phyloP scores from a whole-genome alignment of 2,113 vertebrate species.

The Heterochromis multidens region DNA sequence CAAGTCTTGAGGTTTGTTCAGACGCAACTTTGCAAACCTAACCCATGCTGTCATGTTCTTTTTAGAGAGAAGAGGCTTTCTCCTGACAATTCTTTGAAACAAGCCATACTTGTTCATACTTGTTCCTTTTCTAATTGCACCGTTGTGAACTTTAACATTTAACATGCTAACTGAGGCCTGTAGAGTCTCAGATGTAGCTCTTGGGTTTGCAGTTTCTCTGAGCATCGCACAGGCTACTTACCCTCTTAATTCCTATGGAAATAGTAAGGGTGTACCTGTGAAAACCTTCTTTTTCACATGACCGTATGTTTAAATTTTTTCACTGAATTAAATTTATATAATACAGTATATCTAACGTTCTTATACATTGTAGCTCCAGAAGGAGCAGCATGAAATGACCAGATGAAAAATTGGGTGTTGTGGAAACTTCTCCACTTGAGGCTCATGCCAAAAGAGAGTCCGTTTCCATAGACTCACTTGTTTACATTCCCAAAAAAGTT shows the following conservation, averaged over 20 bases:
- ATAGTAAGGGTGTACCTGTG: no score
- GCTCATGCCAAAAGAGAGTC: background rate
- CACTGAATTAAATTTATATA: no score
- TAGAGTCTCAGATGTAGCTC: background rate
- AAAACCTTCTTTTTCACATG: no score
- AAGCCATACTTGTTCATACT: background rate
- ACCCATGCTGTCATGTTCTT: background rate
- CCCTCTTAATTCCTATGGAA: no score
- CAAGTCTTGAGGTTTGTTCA: background rate
- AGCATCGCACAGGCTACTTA: no score
- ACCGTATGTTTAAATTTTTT: no score
- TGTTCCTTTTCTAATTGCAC: rapidly evolving
- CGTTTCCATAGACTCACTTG: background rate
- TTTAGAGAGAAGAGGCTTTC: background rate
- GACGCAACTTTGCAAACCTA: background rate
- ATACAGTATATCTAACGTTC: no score
- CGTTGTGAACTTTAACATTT: background rate
- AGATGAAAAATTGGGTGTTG: background rate
- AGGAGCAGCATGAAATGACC: background rate
- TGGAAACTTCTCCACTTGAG: background rate
- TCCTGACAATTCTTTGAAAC: background rate
- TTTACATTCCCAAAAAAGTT: background rate
- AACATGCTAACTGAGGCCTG: background rate
- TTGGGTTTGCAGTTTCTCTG: background rate
- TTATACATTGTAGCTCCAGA: background rate